Evolutionary conservation across 2,888 invertebrate genomes (phyloP), one percentile per base, ranked within the genome.

Genomic region (Choreutis nemorana): DNA sequence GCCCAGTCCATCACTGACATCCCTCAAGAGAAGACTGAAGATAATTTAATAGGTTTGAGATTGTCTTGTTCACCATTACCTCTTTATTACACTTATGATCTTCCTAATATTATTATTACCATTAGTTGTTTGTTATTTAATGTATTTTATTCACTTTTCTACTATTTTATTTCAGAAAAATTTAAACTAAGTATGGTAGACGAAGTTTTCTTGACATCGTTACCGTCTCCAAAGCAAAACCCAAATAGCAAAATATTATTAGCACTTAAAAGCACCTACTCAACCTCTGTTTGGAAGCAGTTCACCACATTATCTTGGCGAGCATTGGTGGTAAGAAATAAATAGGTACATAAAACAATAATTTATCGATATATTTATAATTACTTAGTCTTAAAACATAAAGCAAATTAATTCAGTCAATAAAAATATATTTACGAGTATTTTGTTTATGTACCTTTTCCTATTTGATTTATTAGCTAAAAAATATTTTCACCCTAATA

Each of bases 271-370:
- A 67, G 66, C 37, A 70, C 77, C 26, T 78, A 78, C 35, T 52
- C 70, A 1, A 77, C 78, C 0, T 61, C 77, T 0, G 43, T 55
- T 6, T 68, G 71, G 68, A 70, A 65, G 40, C 78, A 78, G 37
- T 77, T 77, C 33, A 44, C 56, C 1, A 68, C 65, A 12, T 45
- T 78, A 23, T 68, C 73, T 8, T 44, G 50, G 37, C 62, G 78
- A 62, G 58, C 72, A 32, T 45, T 75, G 28, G 46, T 73, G 64
- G 78, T 78, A 55, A 54, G 51, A 21, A 7, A 11, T 13, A 8
- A 4, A n/a, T n/a, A n/a, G n/a, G n/a, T n/a, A n/a, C n/a, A n/a
- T n/a, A n/a, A n/a, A n/a, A n/a, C n/a, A n/a, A n/a, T n/a, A n/a
- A n/a, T n/a, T n/a, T n/a, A n/a, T n/a, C n/a, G n/a, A n/a, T n/a